A percentile compares a stretch with the other conserved stretches of the same genome.
Conservation (phyloP, 1,140 invertebrate species). For the Contarinia nasturtii region DNA sequence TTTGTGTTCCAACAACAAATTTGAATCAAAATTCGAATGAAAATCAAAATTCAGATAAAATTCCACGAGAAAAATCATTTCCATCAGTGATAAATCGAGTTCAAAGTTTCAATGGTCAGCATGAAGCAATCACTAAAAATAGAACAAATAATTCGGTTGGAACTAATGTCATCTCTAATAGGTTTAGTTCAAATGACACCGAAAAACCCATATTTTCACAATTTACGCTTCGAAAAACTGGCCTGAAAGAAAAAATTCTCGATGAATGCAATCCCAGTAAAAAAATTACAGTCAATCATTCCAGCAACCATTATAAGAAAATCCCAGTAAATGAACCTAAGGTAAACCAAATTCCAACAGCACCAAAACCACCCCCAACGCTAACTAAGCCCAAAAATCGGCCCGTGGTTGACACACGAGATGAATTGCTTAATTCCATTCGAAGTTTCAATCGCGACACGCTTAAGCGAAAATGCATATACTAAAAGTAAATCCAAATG, state of each 20-base stretch:
- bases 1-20: too few relatives aligned
- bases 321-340: conserved; percentile 4
- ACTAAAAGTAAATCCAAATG: too few relatives aligned
- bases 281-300: too few relatives aligned
- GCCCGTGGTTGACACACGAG: conserved; percentile 31
- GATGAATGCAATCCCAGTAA: conserved; percentile 12
- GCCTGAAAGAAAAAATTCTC: conserved; percentile 21
- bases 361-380: conserved; percentile 3
- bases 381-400: conserved; percentile 12
- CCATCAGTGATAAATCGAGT: too few relatives aligned
- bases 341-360: conserved; percentile 1
- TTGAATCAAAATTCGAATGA: too few relatives aligned
- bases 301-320: conserved; percentile 4
- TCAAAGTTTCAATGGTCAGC: too few relatives aligned
- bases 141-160: too few relatives aligned
- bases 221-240: conserved; percentile 18
- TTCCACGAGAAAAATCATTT: too few relatives aligned
- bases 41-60: too few relatives aligned
- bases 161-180: too few relatives aligned
- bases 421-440: conserved; percentile 50
- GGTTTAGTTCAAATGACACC: too few relatives aligned
- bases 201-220: conserved; percentile 7
- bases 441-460: conserved; percentile 32
- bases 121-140: too few relatives aligned
- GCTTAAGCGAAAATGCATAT: conserved; percentile 1